These are phyloP conservation scores for Pelochelys cantorii DNA, from an alignment of 2,797 vertebrate species.

Conservation along the genomic window DNA sequence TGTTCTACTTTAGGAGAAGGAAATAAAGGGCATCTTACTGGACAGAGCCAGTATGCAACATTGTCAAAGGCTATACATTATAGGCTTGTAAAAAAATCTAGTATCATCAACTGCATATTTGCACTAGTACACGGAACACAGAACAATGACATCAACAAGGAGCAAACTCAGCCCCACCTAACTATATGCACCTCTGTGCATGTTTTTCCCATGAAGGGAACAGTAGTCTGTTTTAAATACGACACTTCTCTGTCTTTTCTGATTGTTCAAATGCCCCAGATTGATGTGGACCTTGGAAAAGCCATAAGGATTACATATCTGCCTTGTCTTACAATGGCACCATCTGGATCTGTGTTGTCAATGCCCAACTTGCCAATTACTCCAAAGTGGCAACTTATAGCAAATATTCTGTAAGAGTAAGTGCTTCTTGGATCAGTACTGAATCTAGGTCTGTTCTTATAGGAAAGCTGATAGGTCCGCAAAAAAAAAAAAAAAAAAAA, in stretches of 20 bases:
- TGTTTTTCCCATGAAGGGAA: not conserved
- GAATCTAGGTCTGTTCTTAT: not conserved
- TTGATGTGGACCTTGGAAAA: not conserved
- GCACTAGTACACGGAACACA: not conserved
- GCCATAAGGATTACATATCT: not conserved
- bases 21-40: constrained; percentile 32
- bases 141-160: not conserved
- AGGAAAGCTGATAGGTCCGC: not conserved
- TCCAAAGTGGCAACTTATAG: not conserved
- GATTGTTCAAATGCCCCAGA: not conserved
- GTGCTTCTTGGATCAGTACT: not conserved
- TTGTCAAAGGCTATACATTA: not conserved
- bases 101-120: not conserved
- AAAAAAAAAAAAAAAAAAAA: not conserved
- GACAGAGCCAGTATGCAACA: constrained; percentile 44
- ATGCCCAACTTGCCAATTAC: not conserved
- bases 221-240: not conserved
- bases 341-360: not conserved
- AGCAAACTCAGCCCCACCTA: not conserved
- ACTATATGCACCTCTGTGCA: too few relatives aligned
- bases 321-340: not conserved
- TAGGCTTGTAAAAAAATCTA: not conserved
- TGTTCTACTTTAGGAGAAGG: constrained; percentile 29
- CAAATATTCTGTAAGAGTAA: not conserved
- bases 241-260: not conserved